A percentile compares a stretch with the other conserved stretches of the same genome.
Evolutionary conservation across 2,888 invertebrate species (phyloP).

Genomic region (Cephonodes hylas): DNA sequence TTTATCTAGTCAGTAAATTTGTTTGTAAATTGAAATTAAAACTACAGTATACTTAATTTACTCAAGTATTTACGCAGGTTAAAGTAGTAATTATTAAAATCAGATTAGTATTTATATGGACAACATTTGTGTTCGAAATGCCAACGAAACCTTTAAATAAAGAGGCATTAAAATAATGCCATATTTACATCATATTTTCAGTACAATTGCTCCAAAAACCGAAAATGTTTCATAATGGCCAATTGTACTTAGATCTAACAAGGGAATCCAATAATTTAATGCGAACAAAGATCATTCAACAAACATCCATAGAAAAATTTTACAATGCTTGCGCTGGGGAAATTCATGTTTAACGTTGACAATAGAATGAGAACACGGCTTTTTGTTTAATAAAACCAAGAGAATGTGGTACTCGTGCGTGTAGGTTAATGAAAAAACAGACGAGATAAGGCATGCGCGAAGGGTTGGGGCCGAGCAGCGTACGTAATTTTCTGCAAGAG

Average conservation of each 20-base stretch:
- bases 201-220: not conserved
- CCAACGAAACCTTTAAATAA: too few species aligned
- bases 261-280: not conserved
- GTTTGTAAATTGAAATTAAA: not conserved
- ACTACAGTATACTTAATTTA: too few species aligned
- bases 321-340: too few species aligned
- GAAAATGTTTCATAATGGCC: not conserved
- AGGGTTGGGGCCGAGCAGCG: not conserved
- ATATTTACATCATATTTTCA: not conserved
- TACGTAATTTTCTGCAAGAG: not conserved
- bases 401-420: not conserved
- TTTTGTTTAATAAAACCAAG: not conserved
- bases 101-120: not conserved
- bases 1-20: not conserved
- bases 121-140: not conserved
- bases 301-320: not conserved
- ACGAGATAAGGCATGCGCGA: slow-evolving; percentile 27
- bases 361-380: not conserved
- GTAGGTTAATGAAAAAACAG: slow-evolving; percentile 6
- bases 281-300: not conserved
- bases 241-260: not conserved
- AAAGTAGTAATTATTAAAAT: too few species aligned
- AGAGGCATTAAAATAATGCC: too few species aligned
- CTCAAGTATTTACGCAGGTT: too few species aligned
- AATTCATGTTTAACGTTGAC: too few species aligned